Evolutionary conservation across 2,797 vertebrate species (phyloP), one percentile per base, ranked within the genome.

Genomic region (Acrossocheilus wenchowensis): DNA sequence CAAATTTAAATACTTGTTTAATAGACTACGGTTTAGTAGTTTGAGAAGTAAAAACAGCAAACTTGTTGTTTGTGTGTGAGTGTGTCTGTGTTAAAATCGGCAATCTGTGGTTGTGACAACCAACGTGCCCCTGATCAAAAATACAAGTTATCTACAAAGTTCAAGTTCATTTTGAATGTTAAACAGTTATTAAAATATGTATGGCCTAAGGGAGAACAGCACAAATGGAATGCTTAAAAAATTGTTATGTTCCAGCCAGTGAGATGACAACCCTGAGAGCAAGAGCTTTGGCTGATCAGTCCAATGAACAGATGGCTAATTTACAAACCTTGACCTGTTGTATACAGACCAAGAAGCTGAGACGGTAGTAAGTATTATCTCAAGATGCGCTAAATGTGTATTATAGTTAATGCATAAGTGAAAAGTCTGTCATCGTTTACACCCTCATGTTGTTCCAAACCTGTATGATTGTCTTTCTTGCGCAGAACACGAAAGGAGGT

Each of bases 181-280:
- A 21, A 84, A 66, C 26, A 48, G 15, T 54, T 78, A 41, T 52
- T 84, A 21, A 77, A 54, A 41, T 54, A 36, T 54, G 83, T 41
- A 78, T 69, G 62, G 73, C 41, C 73, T 52, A 19, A 60, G 30
- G 14, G 23, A 52, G 45, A 64, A 39, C 26, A 69, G 69, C 78
- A 81, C 17, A 77, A 26, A 69, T 82, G 78, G 78, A 88, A 82
- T 86, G 78, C 81, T 54, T 34, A 57, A 84, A 77, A 87, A 52
- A 86, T 82, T 48, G 54, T 12, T 34, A 85, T 79, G 77, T 72
- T 75, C 30, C 78, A 39, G 73, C 73, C 71, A 78, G 7, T 34
- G 39, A 78, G 30, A 68, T 43, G 36, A 34, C 62, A 85, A 83
- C 81, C 89, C 87, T 90, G 89, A 90, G 87, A 90, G 81, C 69